Conservation (phyloP, 2,888 invertebrate species). For the Mongoloraphidia duomilia region DNA sequence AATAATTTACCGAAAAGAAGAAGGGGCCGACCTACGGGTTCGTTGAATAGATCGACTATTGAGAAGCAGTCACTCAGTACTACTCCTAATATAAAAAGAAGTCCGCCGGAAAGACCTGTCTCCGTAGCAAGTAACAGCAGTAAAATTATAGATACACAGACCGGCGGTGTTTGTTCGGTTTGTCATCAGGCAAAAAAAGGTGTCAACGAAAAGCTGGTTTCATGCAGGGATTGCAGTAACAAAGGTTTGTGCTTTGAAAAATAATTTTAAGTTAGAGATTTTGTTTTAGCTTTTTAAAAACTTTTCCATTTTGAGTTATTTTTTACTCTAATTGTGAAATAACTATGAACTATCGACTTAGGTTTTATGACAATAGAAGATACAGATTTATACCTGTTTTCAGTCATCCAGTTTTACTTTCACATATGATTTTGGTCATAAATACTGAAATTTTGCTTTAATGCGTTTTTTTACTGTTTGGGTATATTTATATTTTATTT, state of each 20-base stretch:
- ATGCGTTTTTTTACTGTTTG: too few relatives aligned
- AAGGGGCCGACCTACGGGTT: conserved; percentile 50
- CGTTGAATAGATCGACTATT: conserved; percentile 42
- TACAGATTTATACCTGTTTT: background rate
- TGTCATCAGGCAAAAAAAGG: conserved; percentile 44
- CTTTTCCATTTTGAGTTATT: too few relatives aligned
- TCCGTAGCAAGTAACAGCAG: conserved; percentile 3
- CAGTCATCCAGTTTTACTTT: conserved; percentile 1
- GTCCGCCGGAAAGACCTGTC: conserved; percentile 6
- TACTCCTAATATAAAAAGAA: conserved; percentile 9
- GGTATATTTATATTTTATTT: too few relatives aligned
- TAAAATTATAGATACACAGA: conserved; percentile 13
- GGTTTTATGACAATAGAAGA: too few relatives aligned
- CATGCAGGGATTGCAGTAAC: conserved; percentile 58
- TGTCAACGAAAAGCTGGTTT: conserved; percentile 45
- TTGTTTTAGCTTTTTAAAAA: conserved; percentile 11
- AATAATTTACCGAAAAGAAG: conserved; percentile 60
- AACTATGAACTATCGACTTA: too few relatives aligned
- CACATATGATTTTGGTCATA: too few relatives aligned
- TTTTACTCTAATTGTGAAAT: background rate
- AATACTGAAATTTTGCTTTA: too few relatives aligned
- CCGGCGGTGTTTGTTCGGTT: conserved; percentile 44
- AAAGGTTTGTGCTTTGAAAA: conserved; percentile 34
- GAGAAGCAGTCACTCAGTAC: conserved; percentile 30
- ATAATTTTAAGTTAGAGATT: conserved; percentile 1